Percentiles rank a stretch among this genome's conserved stretches.
phyloP scores from a whole-genome alignment of 2,797 vertebrate species.

The Ceyx erithaca region DNA sequence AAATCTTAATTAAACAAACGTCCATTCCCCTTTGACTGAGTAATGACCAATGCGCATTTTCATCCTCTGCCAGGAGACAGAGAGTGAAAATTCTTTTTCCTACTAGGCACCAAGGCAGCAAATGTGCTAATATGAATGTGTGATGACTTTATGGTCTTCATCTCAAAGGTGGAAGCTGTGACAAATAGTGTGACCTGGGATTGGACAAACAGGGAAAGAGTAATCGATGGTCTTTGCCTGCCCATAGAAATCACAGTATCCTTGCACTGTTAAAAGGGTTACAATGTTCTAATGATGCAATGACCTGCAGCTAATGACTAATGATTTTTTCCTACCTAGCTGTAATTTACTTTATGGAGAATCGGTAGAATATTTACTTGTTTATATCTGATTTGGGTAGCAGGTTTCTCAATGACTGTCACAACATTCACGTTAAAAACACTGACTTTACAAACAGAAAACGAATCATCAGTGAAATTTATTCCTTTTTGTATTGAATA shows the following conservation, averaged over 20 bases:
- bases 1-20: neutral
- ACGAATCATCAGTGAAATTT: neutral
- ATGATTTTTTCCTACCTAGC: neutral
- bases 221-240: neutral
- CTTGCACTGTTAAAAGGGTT: neutral
- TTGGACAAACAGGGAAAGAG: neutral
- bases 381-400: neutral
- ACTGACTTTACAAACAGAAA: neutral
- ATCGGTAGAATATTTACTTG: neutral
- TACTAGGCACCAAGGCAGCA: neutral
- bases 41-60: neutral
- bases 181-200: neutral
- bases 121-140: neutral
- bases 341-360: neutral
- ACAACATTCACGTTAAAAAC: neutral
- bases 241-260: neutral
- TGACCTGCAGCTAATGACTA: neutral
- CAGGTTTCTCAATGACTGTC: neutral
- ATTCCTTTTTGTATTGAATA: neutral
- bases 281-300: neutral
- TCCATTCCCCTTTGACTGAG: neutral
- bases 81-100: neutral
- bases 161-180: neutral
- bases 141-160: neutral
- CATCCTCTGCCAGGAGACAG: neutral